Evolutionary conservation across 2,113 vertebrate species (phyloP), one percentile per base, ranked within the genome.

Genomic region (Hydrochoerus hydrochaeris): DNA sequence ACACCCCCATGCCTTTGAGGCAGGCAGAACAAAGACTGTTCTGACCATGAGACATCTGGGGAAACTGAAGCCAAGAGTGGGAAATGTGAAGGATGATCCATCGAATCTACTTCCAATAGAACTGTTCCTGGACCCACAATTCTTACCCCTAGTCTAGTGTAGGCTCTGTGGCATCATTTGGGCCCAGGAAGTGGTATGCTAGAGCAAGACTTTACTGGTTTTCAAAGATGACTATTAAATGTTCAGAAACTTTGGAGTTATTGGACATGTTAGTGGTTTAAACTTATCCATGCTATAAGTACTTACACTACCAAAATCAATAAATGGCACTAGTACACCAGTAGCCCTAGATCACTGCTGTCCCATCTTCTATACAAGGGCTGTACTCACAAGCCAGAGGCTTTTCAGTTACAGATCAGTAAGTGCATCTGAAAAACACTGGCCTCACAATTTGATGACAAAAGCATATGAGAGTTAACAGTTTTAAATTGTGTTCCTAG

Each of bases 31-130:
- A 73, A 87, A 67, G 28, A 35, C 24, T 63, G 62, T 41, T 88
- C 82, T 91, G 54, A 77, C 49, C 22, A 65, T 86, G 65, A 94
- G 88, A 69, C 32, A 92, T 32, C 67, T 90, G n/a, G 49, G 32
- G 12, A 83, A 86, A 85, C 10, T 65, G 78, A 95, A 32, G 44
- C 78, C 73, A 49, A 52, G 35, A 41, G 62, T 57, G 84, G 16
- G n/a, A 65, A 78, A 62, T 67, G 32, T 57, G 17, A 67, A 80
- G 38, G 22, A 57, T 71, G 7, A 62, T 28, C 13, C 69, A 32
- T 41, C 30, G 22, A 57, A 65, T n/a, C 32, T 14, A 9, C 8
- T 65, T 88, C 41, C 81, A 67, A 35, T 32, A 54, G 77, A 94
- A 88, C 38, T 81, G 19, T 54, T 54, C 38, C 32, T 77, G 13